Conservation (phyloP, 2,113 vertebrate species). For the Aphyosemion australe region DNA sequence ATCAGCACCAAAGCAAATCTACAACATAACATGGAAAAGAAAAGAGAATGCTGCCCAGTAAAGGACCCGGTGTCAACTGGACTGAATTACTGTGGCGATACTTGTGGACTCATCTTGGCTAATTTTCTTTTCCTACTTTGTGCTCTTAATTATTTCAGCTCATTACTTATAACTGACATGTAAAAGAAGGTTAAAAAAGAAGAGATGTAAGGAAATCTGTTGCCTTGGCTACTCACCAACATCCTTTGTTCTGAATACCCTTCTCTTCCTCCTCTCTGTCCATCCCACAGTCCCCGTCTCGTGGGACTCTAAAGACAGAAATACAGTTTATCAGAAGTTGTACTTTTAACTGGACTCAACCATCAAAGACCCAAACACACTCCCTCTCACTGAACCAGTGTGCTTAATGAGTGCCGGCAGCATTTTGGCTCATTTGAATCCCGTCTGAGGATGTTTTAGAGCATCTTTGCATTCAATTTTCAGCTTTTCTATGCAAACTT, state of each 20-base stretch:
- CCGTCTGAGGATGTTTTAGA: not conserved
- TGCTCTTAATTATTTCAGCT: conserved; percentile 2
- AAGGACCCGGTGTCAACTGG: too few species aligned
- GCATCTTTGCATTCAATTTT: not conserved
- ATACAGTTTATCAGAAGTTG: conserved; percentile 11
- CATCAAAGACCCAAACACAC: conserved; percentile 36
- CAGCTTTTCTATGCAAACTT: not conserved
- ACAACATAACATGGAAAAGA: too few species aligned
- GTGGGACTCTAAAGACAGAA: conserved; percentile 41
- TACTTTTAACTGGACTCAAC: conserved; percentile 8
- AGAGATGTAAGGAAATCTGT: conserved; percentile 17
- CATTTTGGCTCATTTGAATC: conserved; percentile 21
- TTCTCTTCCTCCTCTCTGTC: conserved; percentile 57
- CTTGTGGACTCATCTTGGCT: not conserved
- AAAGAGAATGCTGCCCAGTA: too few species aligned
- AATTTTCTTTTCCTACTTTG: not conserved
- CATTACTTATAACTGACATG: conserved; percentile 19
- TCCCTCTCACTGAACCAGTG: not conserved
- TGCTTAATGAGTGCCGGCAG: conserved; percentile 19
- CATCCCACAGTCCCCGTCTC: conserved; percentile 19
- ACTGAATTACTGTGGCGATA: too few species aligned
- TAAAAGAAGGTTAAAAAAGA: not conserved
- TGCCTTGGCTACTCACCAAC: conserved; percentile 51
- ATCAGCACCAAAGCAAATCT: too few species aligned
- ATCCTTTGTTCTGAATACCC: conserved; percentile 39